These are phyloP conservation scores for Ceratosolen solmsi DNA, from an alignment of 1,140 invertebrate species.

Conservation along the genomic window DNA sequence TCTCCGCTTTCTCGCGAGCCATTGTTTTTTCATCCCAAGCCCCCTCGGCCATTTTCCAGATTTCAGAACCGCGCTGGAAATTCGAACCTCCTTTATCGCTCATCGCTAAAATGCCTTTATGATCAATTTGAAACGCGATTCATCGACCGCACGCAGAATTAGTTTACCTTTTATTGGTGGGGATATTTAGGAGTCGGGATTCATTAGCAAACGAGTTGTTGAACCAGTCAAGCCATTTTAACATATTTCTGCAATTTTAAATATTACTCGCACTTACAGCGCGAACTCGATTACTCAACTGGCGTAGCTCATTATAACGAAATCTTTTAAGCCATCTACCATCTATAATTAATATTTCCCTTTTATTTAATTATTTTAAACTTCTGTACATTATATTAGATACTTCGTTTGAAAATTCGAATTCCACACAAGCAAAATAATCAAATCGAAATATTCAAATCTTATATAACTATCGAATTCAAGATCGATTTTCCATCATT, in stretches of 20 bases:
- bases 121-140: slow-evolving; percentile 13
- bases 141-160: neutral
- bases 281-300: neutral
- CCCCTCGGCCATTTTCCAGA: neutral
- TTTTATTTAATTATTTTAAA: too few species aligned
- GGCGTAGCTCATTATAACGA: neutral
- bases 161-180: neutral
- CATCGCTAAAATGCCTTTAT: neutral
- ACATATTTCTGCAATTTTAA: neutral
- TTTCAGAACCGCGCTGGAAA: neutral
- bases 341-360: too few species aligned
- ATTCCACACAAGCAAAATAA: too few species aligned
- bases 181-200: neutral
- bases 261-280: neutral
- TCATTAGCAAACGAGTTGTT: neutral
- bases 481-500: too few species aligned
- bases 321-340: too few species aligned
- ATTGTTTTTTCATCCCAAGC: neutral
- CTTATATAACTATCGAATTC: too few species aligned
- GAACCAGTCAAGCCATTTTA: neutral
- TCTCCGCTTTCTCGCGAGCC: neutral
- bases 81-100: neutral
- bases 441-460: too few species aligned
- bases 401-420: too few species aligned
- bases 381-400: too few species aligned